Evolutionary conservation across 2,888 invertebrate genomes (phyloP).

Genomic region (Folsomia manolachei): DNA sequence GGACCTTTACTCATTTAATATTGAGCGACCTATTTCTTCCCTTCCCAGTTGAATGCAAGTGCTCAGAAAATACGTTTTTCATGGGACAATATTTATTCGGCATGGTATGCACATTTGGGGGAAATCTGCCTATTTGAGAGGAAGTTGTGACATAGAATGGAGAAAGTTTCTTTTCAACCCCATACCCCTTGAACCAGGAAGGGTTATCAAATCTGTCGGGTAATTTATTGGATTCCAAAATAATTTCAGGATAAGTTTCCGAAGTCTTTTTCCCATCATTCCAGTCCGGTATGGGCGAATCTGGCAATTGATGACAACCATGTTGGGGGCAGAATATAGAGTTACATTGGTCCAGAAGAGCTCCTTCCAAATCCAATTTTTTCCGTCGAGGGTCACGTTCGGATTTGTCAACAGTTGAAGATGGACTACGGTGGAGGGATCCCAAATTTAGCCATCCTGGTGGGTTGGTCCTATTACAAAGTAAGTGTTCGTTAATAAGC

Average conservation of each 20-base stretch:
- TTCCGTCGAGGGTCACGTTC: not conserved
- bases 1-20: constrained; percentile 31
- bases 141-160: constrained; percentile 79
- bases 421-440: not conserved
- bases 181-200: constrained; percentile 70
- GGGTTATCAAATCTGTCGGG: constrained; percentile 74
- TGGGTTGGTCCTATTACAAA: not conserved
- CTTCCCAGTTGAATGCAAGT: constrained; percentile 69
- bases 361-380: not conserved
- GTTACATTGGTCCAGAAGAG: not conserved
- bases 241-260: not conserved
- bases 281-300: not conserved
- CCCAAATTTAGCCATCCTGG: not conserved
- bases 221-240: constrained; percentile 64
- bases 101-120: constrained; percentile 68
- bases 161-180: constrained; percentile 62
- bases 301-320: not conserved
- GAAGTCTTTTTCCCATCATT: not conserved
- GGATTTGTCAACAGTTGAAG: not conserved
- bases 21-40: constrained; percentile 81
- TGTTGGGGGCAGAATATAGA: not conserved
- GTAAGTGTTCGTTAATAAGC: too few species aligned
- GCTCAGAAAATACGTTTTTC: constrained; percentile 71
- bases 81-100: constrained; percentile 71
- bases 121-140: constrained; percentile 76